Percentiles rank a stretch among this genome's conserved stretches.
phyloP scores from a whole-genome alignment of 2,797 vertebrate species.

The Leptodactylus fallax region DNA sequence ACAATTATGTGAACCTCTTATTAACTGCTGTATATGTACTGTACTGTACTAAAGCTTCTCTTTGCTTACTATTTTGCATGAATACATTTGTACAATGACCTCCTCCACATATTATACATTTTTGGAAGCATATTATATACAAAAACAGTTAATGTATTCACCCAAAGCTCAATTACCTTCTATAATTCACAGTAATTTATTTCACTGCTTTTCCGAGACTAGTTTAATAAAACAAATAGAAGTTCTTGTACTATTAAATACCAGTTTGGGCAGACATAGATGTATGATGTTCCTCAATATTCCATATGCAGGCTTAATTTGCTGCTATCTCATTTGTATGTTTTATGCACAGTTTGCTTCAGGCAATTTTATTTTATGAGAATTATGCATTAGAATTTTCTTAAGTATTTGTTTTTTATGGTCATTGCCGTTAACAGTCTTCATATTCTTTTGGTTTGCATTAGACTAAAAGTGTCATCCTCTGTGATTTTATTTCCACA shows the following conservation, averaged over 20 bases:
- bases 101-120: not conserved
- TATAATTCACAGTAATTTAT: not conserved
- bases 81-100: not conserved
- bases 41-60: not conserved
- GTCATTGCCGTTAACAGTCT: slow-evolving; percentile 20
- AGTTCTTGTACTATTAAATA: slow-evolving; percentile 23
- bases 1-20: too few species aligned
- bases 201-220: not conserved
- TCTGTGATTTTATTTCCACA: slow-evolving; percentile 52
- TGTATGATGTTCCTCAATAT: slow-evolving; percentile 10
- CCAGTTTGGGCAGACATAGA: slow-evolving; percentile 16
- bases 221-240: slow-evolving; percentile 20
- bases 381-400: slow-evolving; percentile 3
- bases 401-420: slow-evolving; percentile 42
- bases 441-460: slow-evolving; percentile 18
- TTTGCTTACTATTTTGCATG: not conserved
- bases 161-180: not conserved
- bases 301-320: not conserved
- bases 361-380: slow-evolving; percentile 36
- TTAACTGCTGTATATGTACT: not conserved
- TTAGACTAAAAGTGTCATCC: slow-evolving; percentile 33
- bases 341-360: slow-evolving; percentile 48
- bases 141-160: not conserved
- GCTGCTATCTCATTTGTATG: slow-evolving; percentile 21
- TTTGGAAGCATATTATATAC: not conserved